These are phyloP conservation scores for Hemibagrus guttatus DNA, from an alignment of 2,797 vertebrate genomes.

Conservation along the genomic window DNA sequence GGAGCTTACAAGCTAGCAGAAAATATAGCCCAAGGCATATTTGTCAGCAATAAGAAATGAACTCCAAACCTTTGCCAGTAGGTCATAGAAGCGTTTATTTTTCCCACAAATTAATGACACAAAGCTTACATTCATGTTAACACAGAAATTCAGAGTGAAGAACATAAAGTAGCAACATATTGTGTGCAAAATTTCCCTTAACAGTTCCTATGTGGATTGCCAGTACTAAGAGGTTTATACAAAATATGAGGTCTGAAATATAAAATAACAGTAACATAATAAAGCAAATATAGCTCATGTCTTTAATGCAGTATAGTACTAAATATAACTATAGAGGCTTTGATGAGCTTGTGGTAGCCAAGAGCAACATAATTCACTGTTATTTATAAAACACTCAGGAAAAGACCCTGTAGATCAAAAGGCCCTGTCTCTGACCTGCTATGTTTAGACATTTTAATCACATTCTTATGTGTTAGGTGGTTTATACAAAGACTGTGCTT, in stretches of 20 bases:
- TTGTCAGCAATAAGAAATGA: conserved; percentile 13
- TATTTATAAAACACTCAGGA: conserved; percentile 9
- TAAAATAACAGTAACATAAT: background rate
- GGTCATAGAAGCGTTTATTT: background rate
- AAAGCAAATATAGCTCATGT: background rate
- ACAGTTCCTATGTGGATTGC: background rate
- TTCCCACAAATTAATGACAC: background rate
- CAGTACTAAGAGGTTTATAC: background rate
- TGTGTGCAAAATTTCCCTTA: conserved; percentile 1
- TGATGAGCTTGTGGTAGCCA: conserved; percentile 11
- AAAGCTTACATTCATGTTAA: background rate
- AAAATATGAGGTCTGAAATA: background rate
- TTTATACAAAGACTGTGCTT: background rate
- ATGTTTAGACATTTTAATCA: conserved; percentile 13
- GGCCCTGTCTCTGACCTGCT: conserved; percentile 3
- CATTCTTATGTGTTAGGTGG: background rate
- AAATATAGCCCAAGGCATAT: conserved; percentile 18
- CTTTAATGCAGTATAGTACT: background rate
- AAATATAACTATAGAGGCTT: background rate
- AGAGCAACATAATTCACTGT: background rate
- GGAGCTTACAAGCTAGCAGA: conserved; percentile 5
- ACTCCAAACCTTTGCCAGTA: conserved; percentile 3
- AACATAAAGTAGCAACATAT: background rate
- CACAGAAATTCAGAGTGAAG: background rate
- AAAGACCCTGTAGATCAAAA: conserved; percentile 5